Base-by-base conservation (phyloP, 2,113 vertebrate genomes). In the Bombycilla garrulus region DNA sequence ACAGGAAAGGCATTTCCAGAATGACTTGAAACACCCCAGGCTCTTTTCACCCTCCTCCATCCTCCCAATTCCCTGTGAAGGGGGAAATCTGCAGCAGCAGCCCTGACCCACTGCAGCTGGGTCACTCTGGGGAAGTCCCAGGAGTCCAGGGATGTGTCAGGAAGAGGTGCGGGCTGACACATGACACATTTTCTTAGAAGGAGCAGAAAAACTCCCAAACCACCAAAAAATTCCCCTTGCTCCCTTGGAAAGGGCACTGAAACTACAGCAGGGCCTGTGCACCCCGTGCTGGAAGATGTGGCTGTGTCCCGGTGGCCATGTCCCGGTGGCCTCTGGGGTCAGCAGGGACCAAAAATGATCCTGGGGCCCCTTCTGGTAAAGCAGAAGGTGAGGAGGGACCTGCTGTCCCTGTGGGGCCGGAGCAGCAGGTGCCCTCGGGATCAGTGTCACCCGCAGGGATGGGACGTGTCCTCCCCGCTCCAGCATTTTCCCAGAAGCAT, bases 221-320 rank as follows among this genome's bases (percentile, higher is more conserved):
- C 92, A 89, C 35, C 19, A 24, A 33, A 54, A 83, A 81, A 16
- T 31, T 26, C 12, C 72, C 93, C 45, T 35, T 11, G 61, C 21
- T 86, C 50, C 42, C 10, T 33, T 72, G 67, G 51, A 85, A 81
- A 83, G 64, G 42, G 76, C 71, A 45, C 18, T 6, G 60, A 54
- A 88, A 66, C 70, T 25, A 5, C 65, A 40, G 91, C 3, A 3
- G 35, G 70, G 23, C 42, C 20, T 5, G 8, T 1, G 35, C 48
- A 35, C 4, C 33, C 33, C 2, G 1, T 22, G 42, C 25, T 73
- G 86, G 44, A 28, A 36, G 42, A 20, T 0, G 1, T 25, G 53
- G 16, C n/a, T n/a, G n/a, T n/a, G 51, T 38, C 45, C 62, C 0
- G 0, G 20, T 1, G 24, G 47, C 60, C 0, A 2, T 16, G 2